Percentiles rank a stretch among this genome's conserved stretches.
phyloP scores from a whole-genome alignment of 2,113 vertebrate genomes.

The Neotragus pygmaeus region DNA sequence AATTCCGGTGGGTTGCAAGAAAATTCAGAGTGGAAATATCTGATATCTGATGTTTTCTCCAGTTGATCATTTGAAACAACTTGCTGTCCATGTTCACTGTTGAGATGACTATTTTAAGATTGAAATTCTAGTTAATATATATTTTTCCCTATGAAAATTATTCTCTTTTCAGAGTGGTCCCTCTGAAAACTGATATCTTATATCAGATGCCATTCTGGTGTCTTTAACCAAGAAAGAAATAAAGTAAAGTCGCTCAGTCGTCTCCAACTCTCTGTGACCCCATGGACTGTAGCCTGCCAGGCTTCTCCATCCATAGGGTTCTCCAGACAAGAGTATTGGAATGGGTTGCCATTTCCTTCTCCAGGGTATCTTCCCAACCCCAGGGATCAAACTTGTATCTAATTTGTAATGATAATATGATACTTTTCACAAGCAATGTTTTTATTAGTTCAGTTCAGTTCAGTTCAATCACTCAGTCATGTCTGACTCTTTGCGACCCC shows the following conservation, averaged over 20 bases:
- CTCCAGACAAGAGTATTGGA: background rate
- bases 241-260: rapidly evolving
- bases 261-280: background rate
- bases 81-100: background rate
- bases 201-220: background rate
- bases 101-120: background rate
- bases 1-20: background rate
- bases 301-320: background rate
- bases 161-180: background rate
- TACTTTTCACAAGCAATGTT: background rate
- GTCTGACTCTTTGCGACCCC: no score
- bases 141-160: background rate
- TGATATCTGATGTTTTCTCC: background rate
- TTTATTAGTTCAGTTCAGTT: background rate
- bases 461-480: no score
- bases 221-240: background rate
- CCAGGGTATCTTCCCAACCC: background rate
- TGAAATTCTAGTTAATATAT: background rate
- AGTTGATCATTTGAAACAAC: background rate
- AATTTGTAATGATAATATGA: background rate
- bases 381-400: background rate
- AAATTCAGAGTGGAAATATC: background rate
- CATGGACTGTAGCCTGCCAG: background rate
- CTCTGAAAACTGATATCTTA: background rate
- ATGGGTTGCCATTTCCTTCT: background rate